phyloP scores from a whole-genome alignment of 2,888 invertebrate genomes.

The Stenoptilia bipunctidactyla region DNA sequence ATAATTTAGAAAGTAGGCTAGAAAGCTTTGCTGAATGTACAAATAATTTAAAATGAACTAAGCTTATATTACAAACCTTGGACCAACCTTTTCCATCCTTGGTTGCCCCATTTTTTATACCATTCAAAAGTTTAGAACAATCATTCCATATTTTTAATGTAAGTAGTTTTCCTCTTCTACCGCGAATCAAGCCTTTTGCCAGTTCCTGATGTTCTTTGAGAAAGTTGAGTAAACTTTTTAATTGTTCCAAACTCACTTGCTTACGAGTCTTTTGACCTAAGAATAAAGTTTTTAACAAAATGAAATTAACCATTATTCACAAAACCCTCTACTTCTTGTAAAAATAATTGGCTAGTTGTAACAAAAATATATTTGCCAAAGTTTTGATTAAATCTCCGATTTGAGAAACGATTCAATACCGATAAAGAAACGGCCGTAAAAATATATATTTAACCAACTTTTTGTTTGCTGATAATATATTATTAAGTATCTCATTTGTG shows the following conservation, averaged over 20 bases:
- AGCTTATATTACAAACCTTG: conserved; percentile 25
- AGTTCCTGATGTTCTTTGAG: conserved; percentile 34
- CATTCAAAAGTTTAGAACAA: conserved; percentile 36
- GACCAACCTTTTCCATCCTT: conserved; percentile 50
- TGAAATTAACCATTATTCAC: too few relatives aligned
- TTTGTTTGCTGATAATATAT: too few relatives aligned
- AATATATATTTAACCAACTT: too few relatives aligned
- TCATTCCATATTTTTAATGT: conserved; percentile 36
- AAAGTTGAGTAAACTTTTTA: conserved; percentile 32
- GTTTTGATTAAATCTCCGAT: too few relatives aligned
- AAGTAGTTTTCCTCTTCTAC: conserved; percentile 32
- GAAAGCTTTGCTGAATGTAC: neutral
- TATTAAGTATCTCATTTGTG: too few relatives aligned
- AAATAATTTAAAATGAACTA: neutral
- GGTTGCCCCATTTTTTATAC: conserved; percentile 25
- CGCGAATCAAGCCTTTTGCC: conserved; percentile 32
- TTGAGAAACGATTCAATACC: too few relatives aligned
- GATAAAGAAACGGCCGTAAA: too few relatives aligned
- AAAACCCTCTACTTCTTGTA: too few relatives aligned
- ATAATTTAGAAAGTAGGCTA: too few relatives aligned
- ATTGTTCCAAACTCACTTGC: conserved; percentile 32
- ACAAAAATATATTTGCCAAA: too few relatives aligned
- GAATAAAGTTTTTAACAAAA: conserved; percentile 5
- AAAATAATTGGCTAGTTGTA: too few relatives aligned
- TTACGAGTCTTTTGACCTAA: conserved; percentile 25